phyloP scores from a whole-genome alignment of 2,113 vertebrate genomes.

The Edolisoma coerulescens region DNA sequence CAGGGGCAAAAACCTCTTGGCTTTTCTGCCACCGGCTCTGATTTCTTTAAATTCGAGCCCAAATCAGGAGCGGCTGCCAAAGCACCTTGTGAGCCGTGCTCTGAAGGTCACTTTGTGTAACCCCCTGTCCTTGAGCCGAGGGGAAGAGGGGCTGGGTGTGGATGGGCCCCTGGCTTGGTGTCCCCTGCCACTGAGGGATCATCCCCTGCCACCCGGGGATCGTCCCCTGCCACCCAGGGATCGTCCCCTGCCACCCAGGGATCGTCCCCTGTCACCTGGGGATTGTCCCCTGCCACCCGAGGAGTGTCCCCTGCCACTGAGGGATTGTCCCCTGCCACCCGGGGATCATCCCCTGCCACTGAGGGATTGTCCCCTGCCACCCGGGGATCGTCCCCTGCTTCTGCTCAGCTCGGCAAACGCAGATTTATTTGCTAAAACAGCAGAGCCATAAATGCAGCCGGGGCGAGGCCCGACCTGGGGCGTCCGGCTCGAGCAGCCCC shows the following conservation, averaged over 20 bases:
- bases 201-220: background rate
- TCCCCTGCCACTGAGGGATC: rapidly evolving
- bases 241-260: background rate
- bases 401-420: rapidly evolving
- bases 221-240: background rate
- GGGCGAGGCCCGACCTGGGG: background rate
- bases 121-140: background rate
- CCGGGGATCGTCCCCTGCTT: background rate
- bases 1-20: background rate
- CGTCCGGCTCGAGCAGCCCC: background rate
- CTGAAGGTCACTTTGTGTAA: background rate
- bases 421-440: background rate
- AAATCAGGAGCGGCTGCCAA: rapidly evolving
- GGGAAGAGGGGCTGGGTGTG: background rate
- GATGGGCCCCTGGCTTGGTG: background rate
- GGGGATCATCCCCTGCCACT: background rate
- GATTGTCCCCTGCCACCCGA: background rate
- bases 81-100: rapidly evolving
- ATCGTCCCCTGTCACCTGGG: background rate
- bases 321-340: background rate
- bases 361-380: background rate
- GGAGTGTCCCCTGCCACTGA: background rate
- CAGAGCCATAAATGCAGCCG: background rate
- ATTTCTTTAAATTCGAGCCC: background rate
- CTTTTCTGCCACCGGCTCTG: background rate